Conservation (phyloP, 2,113 vertebrate species). For the Tragelaphus strepsiceros region DNA sequence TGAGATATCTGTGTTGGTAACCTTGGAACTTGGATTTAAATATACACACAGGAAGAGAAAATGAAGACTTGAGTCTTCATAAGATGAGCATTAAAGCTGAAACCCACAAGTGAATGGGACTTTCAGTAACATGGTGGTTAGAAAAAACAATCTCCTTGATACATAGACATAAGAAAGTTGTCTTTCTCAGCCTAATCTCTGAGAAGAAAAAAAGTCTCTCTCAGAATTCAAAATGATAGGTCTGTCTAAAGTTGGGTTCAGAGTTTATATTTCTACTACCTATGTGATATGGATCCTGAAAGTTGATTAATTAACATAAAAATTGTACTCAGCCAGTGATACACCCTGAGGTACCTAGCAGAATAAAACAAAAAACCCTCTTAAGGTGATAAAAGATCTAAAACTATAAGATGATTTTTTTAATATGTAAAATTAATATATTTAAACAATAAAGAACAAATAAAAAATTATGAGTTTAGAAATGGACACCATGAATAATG, state of each 20-base stretch:
- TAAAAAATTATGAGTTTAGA: neutral
- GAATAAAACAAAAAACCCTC: neutral
- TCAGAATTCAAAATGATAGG: neutral
- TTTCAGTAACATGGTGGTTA: neutral
- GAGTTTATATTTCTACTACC: neutral
- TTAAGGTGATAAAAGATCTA: neutral
- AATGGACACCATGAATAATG: neutral
- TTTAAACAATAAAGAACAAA: conserved; percentile 12
- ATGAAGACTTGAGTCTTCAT: neutral
- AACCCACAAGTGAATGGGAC: neutral
- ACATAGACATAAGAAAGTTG: neutral
- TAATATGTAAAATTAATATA: neutral
- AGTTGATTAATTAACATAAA: neutral
- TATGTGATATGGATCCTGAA: neutral
- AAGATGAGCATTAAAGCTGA: neutral
- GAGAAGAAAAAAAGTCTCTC: neutral
- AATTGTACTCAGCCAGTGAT: neutral
- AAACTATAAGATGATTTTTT: neutral
- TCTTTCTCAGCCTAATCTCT: neutral
- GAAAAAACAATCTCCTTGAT: neutral
- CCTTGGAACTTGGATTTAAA: neutral
- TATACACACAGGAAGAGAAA: neutral
- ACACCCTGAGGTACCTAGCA: neutral
- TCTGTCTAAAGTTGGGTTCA: neutral
- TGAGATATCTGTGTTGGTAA: neutral